Evolutionary conservation across 2,888 invertebrate species (phyloP).

Genomic region (Eilema griseolum): DNA sequence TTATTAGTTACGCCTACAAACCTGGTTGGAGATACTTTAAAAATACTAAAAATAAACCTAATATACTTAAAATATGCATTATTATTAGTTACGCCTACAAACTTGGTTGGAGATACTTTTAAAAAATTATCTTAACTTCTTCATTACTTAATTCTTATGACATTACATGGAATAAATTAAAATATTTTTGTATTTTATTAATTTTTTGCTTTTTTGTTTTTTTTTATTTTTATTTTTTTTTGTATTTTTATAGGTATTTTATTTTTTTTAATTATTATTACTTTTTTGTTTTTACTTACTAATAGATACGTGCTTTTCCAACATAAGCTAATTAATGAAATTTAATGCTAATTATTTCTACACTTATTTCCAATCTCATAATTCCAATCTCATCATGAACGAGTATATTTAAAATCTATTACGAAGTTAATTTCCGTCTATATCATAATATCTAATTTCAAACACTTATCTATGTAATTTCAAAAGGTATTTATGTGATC

Average conservation of each 20-base stretch:
- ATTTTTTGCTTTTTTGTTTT: neutral
- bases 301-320: neutral
- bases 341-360: neutral
- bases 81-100: too few relatives aligned
- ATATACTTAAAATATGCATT: too few relatives aligned
- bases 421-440: neutral
- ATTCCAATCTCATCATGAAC: neutral
- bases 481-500: too few relatives aligned
- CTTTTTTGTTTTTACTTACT: neutral
- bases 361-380: neutral
- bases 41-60: too few relatives aligned
- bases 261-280: neutral
- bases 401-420: neutral
- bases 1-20: too few relatives aligned
- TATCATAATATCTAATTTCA: neutral
- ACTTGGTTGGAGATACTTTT: too few relatives aligned
- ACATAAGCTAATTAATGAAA: neutral
- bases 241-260: neutral
- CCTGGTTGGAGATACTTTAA: too few relatives aligned
- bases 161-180: too few relatives aligned
- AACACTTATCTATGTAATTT: too few relatives aligned
- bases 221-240: neutral
- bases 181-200: neutral
- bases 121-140: neutral
- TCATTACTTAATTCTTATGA: neutral